Base-by-base conservation (phyloP, 1,140 invertebrate species). In the Pomacea maculata region DNA sequence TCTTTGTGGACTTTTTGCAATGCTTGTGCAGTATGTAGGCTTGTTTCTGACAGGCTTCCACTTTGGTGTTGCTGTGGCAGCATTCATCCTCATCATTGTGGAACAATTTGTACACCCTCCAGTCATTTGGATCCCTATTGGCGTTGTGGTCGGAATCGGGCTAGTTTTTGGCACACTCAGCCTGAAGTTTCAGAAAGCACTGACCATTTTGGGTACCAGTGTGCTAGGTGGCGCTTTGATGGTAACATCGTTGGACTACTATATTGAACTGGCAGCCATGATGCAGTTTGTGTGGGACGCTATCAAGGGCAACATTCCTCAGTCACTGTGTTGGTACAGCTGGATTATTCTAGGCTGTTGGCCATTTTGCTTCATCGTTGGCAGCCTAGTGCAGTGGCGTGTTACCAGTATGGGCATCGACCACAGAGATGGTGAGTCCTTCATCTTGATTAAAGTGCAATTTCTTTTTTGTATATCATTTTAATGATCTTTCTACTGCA, bases 11-110 rank as follows among this genome's bases (percentile, higher is more conserved):
- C 93, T 96, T 45, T 95, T 96, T 84, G 96, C 95, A 3, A 92
- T 92, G 94, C 92, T 96, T 80, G 95, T 96, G 61, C 95, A 96
- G 88, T 96, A 96, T 88, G 94, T 96, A 8, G 95, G 95, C 34
- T 93, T 96, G 17, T 96, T 96, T 89, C 94, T 96, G 92, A 95
- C 95, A 17, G 95, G 95, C n/a, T 94, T 96, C 84, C 95, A 96
- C 87, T 94, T 95, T 1, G 95, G 95, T 45, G 75, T 89, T 14
- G 90, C 95, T 17, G 91, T 96, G 55, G 90, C 94, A 14, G 94
- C 93, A 10, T 90, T 95, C 29, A 93, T 93, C 70, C 81, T 91
- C 4, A 85, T 90, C 55, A 55, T 88, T 6, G 45, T 90, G 52
- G 86, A 90, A 82, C 86, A 88, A 83, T 85, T 88, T 72, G 81